Evolutionary conservation across 2,797 vertebrate genomes (phyloP).

Genomic region (Crocodylus rhombifer): DNA sequence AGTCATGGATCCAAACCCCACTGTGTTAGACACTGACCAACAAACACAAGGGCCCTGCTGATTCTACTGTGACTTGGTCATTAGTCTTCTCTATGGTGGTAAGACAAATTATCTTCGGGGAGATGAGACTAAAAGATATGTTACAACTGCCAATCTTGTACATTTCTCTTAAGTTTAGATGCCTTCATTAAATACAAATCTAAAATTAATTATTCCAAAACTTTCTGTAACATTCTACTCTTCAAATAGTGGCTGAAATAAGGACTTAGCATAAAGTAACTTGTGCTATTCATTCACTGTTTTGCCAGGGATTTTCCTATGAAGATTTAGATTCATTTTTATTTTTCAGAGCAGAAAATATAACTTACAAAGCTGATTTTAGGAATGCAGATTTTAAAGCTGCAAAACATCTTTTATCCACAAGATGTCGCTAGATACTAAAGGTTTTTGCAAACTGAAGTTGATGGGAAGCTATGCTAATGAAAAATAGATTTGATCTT

Average conservation of each 20-base stretch:
- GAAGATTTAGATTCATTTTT: background rate
- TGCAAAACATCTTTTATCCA: constrained; percentile 25
- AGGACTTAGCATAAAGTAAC: background rate
- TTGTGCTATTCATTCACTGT: background rate
- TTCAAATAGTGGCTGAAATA: background rate
- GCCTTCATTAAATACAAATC: background rate
- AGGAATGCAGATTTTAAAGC: background rate
- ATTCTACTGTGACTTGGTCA: background rate
- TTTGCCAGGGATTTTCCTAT: fast-evolving
- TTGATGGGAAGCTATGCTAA: too few relatives aligned
- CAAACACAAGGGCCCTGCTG: background rate
- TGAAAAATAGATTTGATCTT: background rate
- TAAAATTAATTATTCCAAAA: background rate
- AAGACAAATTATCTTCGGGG: background rate
- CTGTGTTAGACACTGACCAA: background rate
- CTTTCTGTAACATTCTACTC: background rate
- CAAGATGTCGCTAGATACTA: constrained; percentile 61
- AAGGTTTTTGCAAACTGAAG: background rate
- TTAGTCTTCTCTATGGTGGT: background rate
- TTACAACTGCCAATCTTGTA: background rate
- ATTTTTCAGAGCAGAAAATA: background rate
- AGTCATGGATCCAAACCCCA: background rate
- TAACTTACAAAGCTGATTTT: background rate
- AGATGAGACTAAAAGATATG: background rate
- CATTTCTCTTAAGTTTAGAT: background rate